Percentiles rank a stretch among this genome's conserved stretches.
Evolutionary conservation across 2,797 vertebrate species (phyloP).

Genomic region (Periophthalmus magnuspinnatus): DNA sequence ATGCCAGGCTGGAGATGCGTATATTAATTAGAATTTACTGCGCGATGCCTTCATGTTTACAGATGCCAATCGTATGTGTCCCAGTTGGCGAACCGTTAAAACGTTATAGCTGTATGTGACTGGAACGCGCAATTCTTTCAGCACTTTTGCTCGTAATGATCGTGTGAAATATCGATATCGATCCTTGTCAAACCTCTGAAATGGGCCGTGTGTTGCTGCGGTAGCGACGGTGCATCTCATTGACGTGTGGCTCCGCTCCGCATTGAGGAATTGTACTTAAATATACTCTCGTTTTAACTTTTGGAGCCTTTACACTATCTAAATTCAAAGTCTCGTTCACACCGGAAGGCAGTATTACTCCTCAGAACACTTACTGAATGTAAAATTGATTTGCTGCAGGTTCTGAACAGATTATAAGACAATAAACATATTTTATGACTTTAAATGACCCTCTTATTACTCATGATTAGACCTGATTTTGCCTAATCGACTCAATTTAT

Average conservation of each 20-base stretch:
- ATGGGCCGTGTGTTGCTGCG: conserved; percentile 31
- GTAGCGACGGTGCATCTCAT: conserved; percentile 26
- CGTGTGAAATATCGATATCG: conserved; percentile 30
- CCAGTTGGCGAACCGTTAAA: conserved; percentile 26
- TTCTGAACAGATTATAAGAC: conserved; percentile 62
- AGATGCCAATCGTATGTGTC: conserved; percentile 42
- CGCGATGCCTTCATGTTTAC: conserved; percentile 42
- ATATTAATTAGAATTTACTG: conserved; percentile 60
- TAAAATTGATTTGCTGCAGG: conserved; percentile 57
- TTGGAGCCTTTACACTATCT: neutral
- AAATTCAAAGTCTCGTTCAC: conserved; percentile 39
- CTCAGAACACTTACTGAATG: conserved; percentile 42
- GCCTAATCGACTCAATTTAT: neutral
- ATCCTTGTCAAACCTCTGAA: conserved; percentile 45
- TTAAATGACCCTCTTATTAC: conserved; percentile 35
- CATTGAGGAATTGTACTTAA: conserved; percentile 18
- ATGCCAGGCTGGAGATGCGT: conserved; percentile 35
- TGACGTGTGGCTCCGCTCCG: conserved; percentile 22
- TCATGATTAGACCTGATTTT: conserved; percentile 21
- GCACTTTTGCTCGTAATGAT: conserved; percentile 38
- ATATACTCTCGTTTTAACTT: neutral
- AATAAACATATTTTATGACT: conserved; percentile 45
- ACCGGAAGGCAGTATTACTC: conserved; percentile 44
- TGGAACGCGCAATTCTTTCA: conserved; percentile 27
- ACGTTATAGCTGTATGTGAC: conserved; percentile 39